Percentiles rank a stretch among this genome's conserved stretches.
Conservation (phyloP, 2,113 vertebrate species). For the Bufo bufo region DNA sequence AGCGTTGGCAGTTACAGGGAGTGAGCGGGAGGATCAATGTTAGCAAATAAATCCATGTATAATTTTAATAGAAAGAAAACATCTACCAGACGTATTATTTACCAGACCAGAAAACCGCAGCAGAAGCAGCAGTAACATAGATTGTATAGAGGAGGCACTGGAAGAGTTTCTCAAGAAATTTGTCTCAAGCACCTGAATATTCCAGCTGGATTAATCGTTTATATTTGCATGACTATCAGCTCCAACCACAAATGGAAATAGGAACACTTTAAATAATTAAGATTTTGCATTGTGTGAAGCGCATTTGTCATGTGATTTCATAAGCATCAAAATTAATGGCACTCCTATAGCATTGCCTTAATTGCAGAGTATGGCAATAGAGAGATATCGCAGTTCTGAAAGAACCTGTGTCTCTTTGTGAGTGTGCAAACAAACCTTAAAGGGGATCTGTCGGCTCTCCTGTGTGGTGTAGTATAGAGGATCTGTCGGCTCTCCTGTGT, state of each 20-base stretch:
- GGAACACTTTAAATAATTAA: neutral
- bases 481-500: no score
- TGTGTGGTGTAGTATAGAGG: no score
- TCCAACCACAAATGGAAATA: neutral
- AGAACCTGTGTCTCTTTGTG: neutral
- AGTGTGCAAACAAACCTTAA: neutral
- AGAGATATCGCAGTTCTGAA: neutral
- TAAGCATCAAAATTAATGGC: neutral
- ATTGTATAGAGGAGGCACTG: neutral
- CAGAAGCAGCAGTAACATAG: neutral
- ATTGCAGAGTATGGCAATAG: neutral
- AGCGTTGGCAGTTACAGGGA: no score
- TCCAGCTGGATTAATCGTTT: neutral
- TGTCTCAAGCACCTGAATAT: neutral
- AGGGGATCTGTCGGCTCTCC: neutral
- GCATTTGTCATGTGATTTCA: neutral
- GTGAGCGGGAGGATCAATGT: neutral
- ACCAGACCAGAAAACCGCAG: neutral
- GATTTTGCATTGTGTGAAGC: neutral
- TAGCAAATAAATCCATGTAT: conserved; percentile 1
- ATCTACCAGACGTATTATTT: conserved; percentile 10
- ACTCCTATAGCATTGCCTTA: neutral
- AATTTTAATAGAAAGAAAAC: neutral
- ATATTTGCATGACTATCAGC: neutral
- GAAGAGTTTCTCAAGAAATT: neutral